Base-by-base conservation (phyloP, 2,113 vertebrate species). In the Ophiodon elongatus region DNA sequence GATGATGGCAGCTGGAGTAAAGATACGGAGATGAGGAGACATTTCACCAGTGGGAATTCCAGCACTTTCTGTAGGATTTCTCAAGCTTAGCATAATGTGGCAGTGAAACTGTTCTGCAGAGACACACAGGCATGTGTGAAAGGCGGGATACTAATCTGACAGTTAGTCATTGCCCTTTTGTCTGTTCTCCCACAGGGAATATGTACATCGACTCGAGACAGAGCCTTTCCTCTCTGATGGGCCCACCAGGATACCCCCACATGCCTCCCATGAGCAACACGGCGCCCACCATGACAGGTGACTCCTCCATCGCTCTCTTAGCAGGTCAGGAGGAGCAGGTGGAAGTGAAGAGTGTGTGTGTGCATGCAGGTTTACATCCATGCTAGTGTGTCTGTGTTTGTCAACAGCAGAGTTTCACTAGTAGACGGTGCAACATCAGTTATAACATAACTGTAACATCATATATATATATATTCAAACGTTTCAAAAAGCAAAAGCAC, bases 141-240 rank as follows among this genome's bases (percentile, higher is more conserved):
- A 82, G 70, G 56, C 10, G 6, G 73, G 76, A 81, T 73, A 39
- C 68, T 59, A 80, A 89, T 86, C 74, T 79, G 66, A 87, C 86
- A 82, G 78, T 88, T 79, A 83, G 76, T 86, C 79, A 85, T 52
- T 84, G 85, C 47, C 88, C 74, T 90, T 84, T 86, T 90, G 76
- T 86, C 67, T 79, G 87, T 82, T 82, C 87, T 88, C 79, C 88
- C 91, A 80, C 91, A 97, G 96, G 96, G 90, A 96, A 95, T 93
- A 88, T 96, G 89, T 97, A 97, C 91, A 96, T 96, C 86, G 96
- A 97, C 88, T 96, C 96, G 37, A 96, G 96, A 93, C 96, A 96
- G 95, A 96, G 94, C 91, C 93, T 97, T 82, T 95, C 96, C 62
- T 95, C 96, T 70, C 94, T 97, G 94, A 97, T 97, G 96, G 96